These are phyloP conservation scores for Campaea margaritaria DNA, from an alignment of 2,888 invertebrate species.

Conservation along the genomic window DNA sequence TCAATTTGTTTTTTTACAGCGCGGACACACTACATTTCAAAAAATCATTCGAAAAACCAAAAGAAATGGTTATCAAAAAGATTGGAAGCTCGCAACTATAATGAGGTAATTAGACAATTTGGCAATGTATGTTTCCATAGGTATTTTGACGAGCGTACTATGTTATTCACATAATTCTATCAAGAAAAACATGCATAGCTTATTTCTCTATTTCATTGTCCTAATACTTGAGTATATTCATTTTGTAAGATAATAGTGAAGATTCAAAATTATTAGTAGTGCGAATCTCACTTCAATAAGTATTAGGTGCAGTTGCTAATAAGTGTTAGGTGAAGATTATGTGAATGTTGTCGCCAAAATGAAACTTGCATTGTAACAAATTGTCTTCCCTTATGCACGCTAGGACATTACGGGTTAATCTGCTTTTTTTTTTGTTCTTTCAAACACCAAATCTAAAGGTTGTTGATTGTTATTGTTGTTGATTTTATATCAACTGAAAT, in stretches of 20 bases:
- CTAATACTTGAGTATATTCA: no score
- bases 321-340: constrained; percentile 66
- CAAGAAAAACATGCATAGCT: background rate
- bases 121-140: constrained; percentile 70
- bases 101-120: constrained; percentile 73
- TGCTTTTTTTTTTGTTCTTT: constrained; percentile 5
- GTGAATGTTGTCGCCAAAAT: constrained; percentile 69
- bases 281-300: background rate
- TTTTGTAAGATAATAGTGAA: no score
- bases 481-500: no score
- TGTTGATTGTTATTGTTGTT: no score
- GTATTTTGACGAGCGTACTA: constrained; percentile 60
- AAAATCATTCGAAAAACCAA: constrained; percentile 70
- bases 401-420: constrained; percentile 50
- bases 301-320: constrained; percentile 44
- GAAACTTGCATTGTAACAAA: constrained; percentile 71
- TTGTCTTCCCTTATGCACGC: constrained; percentile 62
- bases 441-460: background rate
- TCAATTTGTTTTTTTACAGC: constrained; percentile 62
- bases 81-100: constrained; percentile 38
- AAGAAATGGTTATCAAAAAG: constrained; percentile 65
- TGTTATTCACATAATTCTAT: constrained; percentile 61
- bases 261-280: no score
- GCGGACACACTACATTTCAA: constrained; percentile 71
- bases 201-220: no score